Conservation (phyloP, 2,113 vertebrate species). For the Ceyx melanurus region DNA sequence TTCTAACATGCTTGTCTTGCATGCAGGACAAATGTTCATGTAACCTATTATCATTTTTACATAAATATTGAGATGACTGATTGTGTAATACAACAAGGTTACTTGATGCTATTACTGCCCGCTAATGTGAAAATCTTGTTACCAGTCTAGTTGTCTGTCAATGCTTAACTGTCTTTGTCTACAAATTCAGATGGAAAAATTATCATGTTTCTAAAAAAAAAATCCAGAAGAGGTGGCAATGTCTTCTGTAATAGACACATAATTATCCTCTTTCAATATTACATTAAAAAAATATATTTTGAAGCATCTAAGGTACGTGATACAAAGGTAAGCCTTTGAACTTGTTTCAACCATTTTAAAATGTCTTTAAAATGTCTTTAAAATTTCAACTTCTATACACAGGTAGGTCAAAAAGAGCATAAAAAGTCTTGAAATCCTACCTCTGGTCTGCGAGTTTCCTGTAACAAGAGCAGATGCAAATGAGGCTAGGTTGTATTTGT, state of each 20-base stretch:
- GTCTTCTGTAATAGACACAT: not conserved
- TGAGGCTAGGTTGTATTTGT: not conserved
- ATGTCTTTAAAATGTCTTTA: not conserved
- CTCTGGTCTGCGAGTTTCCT: not conserved
- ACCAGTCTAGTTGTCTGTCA: slow-evolving; percentile 1
- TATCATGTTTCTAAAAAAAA: not conserved
- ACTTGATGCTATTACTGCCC: not conserved
- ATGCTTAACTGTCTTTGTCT: not conserved
- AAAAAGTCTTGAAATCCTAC: not conserved
- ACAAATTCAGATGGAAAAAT: not conserved
- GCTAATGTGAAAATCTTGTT: slow-evolving; percentile 44
- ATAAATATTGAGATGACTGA: not conserved
- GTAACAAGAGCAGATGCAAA: not conserved
- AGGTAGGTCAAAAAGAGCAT: not conserved
- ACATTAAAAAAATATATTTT: not conserved
- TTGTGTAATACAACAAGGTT: not conserved
- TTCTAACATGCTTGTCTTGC: not conserved
- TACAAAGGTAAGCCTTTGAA: not conserved
- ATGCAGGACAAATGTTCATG: not conserved
- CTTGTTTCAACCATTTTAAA: not conserved
- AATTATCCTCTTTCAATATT: not conserved
- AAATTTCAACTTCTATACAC: not conserved
- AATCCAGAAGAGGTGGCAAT: not conserved
- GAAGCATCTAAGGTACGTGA: not conserved
- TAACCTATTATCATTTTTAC: not conserved